Base-by-base conservation (phyloP, 2,888 invertebrate species). In the Hypsopygia costalis region DNA sequence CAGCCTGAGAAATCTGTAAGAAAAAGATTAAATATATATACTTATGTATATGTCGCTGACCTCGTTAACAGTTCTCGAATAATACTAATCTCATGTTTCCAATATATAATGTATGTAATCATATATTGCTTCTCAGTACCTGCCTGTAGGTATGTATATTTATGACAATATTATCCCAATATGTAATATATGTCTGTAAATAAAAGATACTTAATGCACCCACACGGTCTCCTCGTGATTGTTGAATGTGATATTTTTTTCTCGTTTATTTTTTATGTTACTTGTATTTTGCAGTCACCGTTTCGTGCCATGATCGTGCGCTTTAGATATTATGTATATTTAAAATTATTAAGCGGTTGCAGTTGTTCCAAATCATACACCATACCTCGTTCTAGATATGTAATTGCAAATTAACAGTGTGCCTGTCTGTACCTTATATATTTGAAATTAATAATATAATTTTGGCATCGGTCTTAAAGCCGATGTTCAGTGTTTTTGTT, bases 101-200 rank as follows among this genome's bases (percentile, higher is more conserved):
- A 37, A 41, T 40, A 44, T 32, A 44, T 32, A 41, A 41, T 37
- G 43, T 46, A 36, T 49, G 41, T 42, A 45, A 54, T 50, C 54
- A 49, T 63, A 54, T 69, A 66, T 67, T 52, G 73, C 78, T 78
- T 80, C 67, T 62, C 62, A 62, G 81, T 85, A 82, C 82, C 81
- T 81, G 81, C 71, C 65, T 69, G 51, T 75, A 78, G 71, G 73
- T 76, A 71, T 72, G 58, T 59, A 47, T 65, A 61, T 72, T 52
- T 61, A 64, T 48, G 77, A 81, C 79, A 82, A 82, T 81, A 81
- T 80, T 52, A 48, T 54, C 55, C 55, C 31, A 41, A 9, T 46
- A 51, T 58, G 31, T 62, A 60, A 49, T 40, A 41, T 45, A 36
- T 49, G 49, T 51, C 50, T 62, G 62, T 62, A 69, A 63, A 65